A percentile compares a stretch with the other conserved stretches of the same genome.
phyloP scores from a whole-genome alignment of 2,797 vertebrate species.

The Calcarius lapponicus region DNA sequence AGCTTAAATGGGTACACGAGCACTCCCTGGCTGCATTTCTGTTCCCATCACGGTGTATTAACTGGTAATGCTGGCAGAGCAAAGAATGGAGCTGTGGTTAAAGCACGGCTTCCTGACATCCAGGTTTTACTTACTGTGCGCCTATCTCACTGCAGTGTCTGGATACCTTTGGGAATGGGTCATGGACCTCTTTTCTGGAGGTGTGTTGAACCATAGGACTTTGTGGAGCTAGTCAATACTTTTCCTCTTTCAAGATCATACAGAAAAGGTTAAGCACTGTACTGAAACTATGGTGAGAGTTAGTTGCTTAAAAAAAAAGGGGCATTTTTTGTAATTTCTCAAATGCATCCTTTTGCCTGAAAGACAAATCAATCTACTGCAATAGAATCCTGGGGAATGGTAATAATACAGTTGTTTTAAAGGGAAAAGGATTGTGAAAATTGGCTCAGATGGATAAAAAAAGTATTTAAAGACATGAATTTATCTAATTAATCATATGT shows the following conservation, averaged over 20 bases:
- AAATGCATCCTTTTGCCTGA: neutral
- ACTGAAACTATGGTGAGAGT: neutral
- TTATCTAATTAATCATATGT: neutral
- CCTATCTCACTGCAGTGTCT: neutral
- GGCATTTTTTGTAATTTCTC: neutral
- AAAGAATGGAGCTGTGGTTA: neutral
- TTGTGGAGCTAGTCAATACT: neutral
- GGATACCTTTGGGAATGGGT: neutral
- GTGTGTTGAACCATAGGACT: neutral
- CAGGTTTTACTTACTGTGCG: neutral
- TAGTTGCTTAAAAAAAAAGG: neutral
- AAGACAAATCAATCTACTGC: neutral
- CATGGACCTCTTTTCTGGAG: neutral
- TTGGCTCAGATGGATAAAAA: neutral
- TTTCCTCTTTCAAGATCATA: neutral
- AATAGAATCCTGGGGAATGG: neutral
- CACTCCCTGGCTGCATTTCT: neutral
- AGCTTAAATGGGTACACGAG: neutral
- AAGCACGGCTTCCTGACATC: neutral
- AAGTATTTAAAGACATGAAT: neutral
- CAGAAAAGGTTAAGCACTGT: neutral
- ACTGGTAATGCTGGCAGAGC: neutral
- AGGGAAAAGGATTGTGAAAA: neutral
- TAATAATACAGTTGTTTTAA: neutral
- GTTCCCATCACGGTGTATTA: neutral